Evolutionary conservation across 1,140 invertebrate genomes (phyloP), one percentile per base, ranked within the genome.

Genomic region (Drosophila malerkotliana): DNA sequence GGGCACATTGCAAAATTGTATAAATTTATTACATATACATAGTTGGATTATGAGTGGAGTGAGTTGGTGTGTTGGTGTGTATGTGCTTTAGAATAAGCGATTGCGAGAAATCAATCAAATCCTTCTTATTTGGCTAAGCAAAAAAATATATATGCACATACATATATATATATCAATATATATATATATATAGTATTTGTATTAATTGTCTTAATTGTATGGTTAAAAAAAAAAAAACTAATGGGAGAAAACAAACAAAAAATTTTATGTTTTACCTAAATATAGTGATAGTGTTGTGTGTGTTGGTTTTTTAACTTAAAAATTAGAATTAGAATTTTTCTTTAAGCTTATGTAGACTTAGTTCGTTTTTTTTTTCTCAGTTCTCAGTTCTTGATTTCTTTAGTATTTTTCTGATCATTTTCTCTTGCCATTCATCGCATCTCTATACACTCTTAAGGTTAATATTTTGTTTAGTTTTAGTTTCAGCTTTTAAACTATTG

Each of bases 11-110:
- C 48, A 24, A 78, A 78, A 59, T 68, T 81, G 79, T 83, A 78
- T 83, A 82, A 83, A 51, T 84, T 84, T 84, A 84, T 84, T 84
- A 51, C 79, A 77, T 81, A 80, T 82, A 80, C 78, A 80, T 62
- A 24, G 47, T 28, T 30, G 62, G 41, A 62, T 26, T 64, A n/a
- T 48, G 30, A 2, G n/a, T 10, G 41, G 18, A 37, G 6, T 18
- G 48, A 48, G 37, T 44, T 21, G 28, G 18, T 47, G 53, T 69
- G 21, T 55, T 48, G 53, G 12, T 60, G 34, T 54, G 53, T 60
- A 41, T 54, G 53, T 53, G 15, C 9, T 44, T 44, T 44, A 44
- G 47, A 67, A 57, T 64, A 55, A 67, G 57, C 37, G 41, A 45
- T 57, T 30, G 54, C 54, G 6, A 24, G 41, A 58, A 57, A 45